Percentiles rank a stretch among this genome's conserved stretches.
Conservation (phyloP, 2,797 vertebrate species). For the Typhlichthys subterraneus region DNA sequence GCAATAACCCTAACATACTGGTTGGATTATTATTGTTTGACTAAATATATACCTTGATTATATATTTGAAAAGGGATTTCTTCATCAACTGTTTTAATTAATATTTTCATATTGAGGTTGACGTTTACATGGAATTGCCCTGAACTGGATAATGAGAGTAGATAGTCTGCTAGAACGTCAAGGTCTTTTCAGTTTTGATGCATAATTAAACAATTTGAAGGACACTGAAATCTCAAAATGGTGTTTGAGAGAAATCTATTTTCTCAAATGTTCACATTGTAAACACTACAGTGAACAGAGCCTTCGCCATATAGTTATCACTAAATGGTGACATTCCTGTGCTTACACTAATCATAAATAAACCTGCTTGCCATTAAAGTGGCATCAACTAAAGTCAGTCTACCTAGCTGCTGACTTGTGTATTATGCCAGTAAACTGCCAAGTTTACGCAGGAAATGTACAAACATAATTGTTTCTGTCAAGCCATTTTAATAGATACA, state of each 20-base stretch:
- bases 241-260: neutral
- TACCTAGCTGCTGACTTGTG: neutral
- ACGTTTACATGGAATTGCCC: too few relatives aligned
- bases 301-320: neutral
- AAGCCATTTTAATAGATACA: slow-evolving; percentile 70
- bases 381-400: neutral
- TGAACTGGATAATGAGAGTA: slow-evolving; percentile 5
- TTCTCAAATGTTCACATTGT: neutral
- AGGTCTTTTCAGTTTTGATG: slow-evolving; percentile 15
- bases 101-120: neutral
- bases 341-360: neutral
- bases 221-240: neutral
- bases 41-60: too few relatives aligned
- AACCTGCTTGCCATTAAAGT: slow-evolving; percentile 3
- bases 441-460: slow-evolving; percentile 19
- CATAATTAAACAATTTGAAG: slow-evolving; percentile 26
- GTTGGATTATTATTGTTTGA: too few relatives aligned
- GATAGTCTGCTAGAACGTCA: slow-evolving; percentile 4
- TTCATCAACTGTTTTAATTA: too few relatives aligned
- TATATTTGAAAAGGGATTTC: too few relatives aligned
- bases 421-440: neutral
- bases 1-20: too few relatives aligned
- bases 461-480: slow-evolving; percentile 29
- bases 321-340: neutral
- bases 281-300: neutral